Conservation (phyloP, 2,888 invertebrate species). For the Drosophila ochracea region DNA sequence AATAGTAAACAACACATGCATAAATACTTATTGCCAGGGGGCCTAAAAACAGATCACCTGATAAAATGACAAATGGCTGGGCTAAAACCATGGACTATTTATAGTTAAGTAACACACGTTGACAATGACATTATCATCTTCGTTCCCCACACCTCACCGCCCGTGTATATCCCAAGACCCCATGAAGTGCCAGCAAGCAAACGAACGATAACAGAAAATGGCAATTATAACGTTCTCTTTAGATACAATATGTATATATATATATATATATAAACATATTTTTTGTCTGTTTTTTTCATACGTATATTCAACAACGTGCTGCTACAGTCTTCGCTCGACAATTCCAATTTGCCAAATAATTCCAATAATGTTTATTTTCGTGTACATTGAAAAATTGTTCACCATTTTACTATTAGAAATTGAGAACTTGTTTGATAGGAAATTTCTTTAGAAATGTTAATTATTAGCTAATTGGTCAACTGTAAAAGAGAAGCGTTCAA, state of each 20-base stretch:
- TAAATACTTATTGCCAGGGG: slow-evolving; percentile 2
- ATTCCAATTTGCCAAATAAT: neutral
- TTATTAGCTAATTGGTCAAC: neutral
- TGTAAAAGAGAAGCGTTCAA: neutral
- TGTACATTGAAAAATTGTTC: neutral
- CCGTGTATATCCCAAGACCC: neutral
- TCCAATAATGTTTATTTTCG: neutral
- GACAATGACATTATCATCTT: slow-evolving; percentile 44
- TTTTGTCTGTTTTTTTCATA: neutral
- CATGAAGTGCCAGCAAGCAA: slow-evolving; percentile 24
- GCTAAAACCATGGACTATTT: slow-evolving; percentile 30
- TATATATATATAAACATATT: neutral
- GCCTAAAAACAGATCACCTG: slow-evolving; percentile 42
- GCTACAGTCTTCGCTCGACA: neutral
- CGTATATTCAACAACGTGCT: neutral
- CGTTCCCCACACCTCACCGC: neutral
- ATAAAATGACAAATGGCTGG: slow-evolving; percentile 30
- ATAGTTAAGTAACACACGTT: slow-evolving; percentile 41
- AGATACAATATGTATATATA: slow-evolving; percentile 1
- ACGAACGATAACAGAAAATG: slow-evolving; percentile 47
- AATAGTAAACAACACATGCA: neutral
- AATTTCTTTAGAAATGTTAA: neutral
- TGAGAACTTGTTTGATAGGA: neutral
- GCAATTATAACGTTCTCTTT: slow-evolving; percentile 15
- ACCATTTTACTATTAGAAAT: neutral